Evolutionary conservation across 2,113 vertebrate genomes (phyloP), one percentile per base, ranked within the genome.

Genomic region (Amphilophus citrinellus): DNA sequence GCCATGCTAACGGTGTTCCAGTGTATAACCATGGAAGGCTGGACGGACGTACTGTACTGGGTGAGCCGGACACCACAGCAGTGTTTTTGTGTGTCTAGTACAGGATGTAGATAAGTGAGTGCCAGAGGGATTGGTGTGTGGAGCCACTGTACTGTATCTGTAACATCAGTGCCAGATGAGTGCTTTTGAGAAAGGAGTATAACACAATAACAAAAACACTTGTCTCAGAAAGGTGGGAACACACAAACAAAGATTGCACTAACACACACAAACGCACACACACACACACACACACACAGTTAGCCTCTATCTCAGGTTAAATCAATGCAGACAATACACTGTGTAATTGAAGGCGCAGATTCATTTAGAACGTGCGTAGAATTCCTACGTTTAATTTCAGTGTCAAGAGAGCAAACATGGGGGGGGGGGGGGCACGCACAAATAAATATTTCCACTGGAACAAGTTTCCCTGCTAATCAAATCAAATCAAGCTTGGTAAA

Each of bases 1-100:
- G 98, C 98, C 93, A 99, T 99, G 98, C 90, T 99, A 86, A 99
- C 98, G 0, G 98, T 99, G 88, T 99, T 99, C 92, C 98, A 99
- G 94, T 99, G 98, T 94, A 99, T 99, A 96, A 99, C 98, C 20
- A 99, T 99, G 98, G 98, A 99, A 91, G 98, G 98, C 87, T 99
- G 98, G 98, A 99, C 98, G 0, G 98, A 99, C 1, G 98, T 99
- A 15, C 95, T 99, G 0, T 99, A 99, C 95, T 99, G 98, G 98
- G 98, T 99, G 97, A 90, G 98, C 96, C 96, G 93, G 88, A 44
- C 83, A 87, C 93, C 92, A 80, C 77, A 91, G 81, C 75, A 30
- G 78, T 84, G 57, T 63, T 11, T 59, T 24, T 53, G n/a, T 58
- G 78, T 62, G 57, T 59, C 3, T 30, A 27, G 73, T 53, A 35